Evolutionary conservation across 2,888 invertebrate genomes (phyloP), one percentile per base, ranked within the genome.

Genomic region (Melieria picta): DNA sequence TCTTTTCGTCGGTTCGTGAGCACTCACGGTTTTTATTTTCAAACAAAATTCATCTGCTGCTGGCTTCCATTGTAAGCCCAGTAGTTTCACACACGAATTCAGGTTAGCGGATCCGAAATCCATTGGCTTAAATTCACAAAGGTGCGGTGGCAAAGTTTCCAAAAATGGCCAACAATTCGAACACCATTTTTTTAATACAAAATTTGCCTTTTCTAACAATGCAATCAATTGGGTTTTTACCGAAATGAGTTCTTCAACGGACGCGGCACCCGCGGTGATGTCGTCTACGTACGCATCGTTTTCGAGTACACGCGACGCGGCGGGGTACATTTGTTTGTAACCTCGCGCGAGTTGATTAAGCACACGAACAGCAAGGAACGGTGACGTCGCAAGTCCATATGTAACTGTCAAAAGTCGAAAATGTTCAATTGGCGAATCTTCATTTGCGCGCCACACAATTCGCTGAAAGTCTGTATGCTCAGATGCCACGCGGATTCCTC

Each of bases 51-150:
- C 52, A 46, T 63, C 67, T 4, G 43, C 57, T n/a, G 48, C 64
- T 11, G 72, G 67, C 13, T 50, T 72, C 64, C 60, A 72, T 7
- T 72, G 50, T 52, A 68, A n/a, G 2, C 68, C 64, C 16, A 65
- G 64, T 56, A 72, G 64, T 55, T 72, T 30, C 30, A 30, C 30
- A 30, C 30, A 30, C 30, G 3, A 30, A 30, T 30, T 30, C 30
- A 2, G 30, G 30, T 30, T 30, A 30, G 30, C 30, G 30, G 30
- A 30, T 30, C 30, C 30, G 30, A 70, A 63, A 3, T 56, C 16
- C n/a, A 71, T 13, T 10, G 71, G 66, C 10, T 71, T 71, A 61
- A 55, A 65, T 55, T 71, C 71, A 61, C 57, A 61, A 13, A 62
- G 7, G 0, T 71, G 61, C 11, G 46, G 42, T 46, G 66, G 61